Conservation (phyloP, 1,140 invertebrate species). For the Teleogryllus occipitalis region DNA sequence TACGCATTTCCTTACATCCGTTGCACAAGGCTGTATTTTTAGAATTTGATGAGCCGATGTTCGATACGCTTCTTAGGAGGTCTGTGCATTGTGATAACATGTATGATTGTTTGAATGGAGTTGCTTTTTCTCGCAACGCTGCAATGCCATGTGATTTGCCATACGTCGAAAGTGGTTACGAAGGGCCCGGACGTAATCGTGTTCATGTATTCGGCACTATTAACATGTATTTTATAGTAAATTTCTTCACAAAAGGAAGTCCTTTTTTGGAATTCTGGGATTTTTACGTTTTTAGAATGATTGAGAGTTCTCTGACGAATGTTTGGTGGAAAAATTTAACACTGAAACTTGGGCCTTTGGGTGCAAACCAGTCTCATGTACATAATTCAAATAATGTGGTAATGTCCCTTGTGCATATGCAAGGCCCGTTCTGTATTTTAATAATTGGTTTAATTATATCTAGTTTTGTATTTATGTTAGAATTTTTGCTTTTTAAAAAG, state of each 20-base stretch:
- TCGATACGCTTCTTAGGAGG: neutral
- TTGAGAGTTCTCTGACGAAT: neutral
- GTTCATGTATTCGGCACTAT: neutral
- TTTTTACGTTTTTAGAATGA: neutral
- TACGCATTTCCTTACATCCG: neutral
- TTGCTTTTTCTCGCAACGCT: neutral
- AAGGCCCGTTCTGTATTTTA: neutral
- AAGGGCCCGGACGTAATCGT: neutral
- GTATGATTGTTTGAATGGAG: neutral
- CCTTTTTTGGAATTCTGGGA: neutral
- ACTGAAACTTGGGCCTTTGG: neutral
- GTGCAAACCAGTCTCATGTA: neutral
- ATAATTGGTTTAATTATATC: neutral
- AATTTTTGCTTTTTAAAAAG: neutral
- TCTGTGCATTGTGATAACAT: neutral
- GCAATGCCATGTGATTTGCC: neutral
- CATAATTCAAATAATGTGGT: neutral
- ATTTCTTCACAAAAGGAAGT: neutral
- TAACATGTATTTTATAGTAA: neutral
- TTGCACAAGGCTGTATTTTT: neutral
- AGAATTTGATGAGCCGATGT: neutral
- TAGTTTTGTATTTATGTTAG: neutral
- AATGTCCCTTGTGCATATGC: neutral
- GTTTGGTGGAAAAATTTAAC: neutral
- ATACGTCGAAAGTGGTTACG: neutral